These are phyloP conservation scores for Phrynocephalus forsythii DNA, from an alignment of 2,797 vertebrate species.

Conservation along the genomic window DNA sequence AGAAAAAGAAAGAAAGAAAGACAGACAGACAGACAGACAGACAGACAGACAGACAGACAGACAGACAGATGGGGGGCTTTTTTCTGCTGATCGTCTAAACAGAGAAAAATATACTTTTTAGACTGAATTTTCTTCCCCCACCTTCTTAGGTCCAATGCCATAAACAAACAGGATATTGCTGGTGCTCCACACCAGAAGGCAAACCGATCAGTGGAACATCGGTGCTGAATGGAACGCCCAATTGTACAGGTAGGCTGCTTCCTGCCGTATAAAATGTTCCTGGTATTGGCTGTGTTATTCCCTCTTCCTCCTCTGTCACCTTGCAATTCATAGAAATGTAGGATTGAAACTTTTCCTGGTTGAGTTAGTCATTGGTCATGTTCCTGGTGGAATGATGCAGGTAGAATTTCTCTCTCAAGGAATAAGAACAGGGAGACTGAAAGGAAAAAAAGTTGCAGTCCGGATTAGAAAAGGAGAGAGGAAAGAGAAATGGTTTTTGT, in stretches of 20 bases:
- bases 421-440: too few species aligned
- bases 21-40: too few species aligned
- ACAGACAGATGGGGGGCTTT: background rate
- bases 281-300: background rate
- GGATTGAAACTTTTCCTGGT: background rate
- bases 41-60: too few species aligned
- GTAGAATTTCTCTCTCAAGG: too few species aligned
- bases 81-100: background rate
- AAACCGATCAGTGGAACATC: slow-evolving; percentile 75
- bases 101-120: background rate
- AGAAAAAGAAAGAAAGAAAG: too few species aligned
- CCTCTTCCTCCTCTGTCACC: too few species aligned
- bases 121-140: background rate
- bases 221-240: slow-evolving; percentile 67
- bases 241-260: slow-evolving; percentile 70
- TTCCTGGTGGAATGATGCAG: too few species aligned
- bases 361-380: too few species aligned
- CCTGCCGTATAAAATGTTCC: too few species aligned
- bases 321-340: background rate
- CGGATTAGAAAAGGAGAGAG: background rate
- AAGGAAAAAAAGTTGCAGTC: background rate
- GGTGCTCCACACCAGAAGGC: slow-evolving; percentile 77
- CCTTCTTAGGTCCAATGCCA: slow-evolving; percentile 73
- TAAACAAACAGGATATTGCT: slow-evolving; percentile 77
- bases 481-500: background rate